These are phyloP conservation scores for Urocynchramus pylzowi DNA, from an alignment of 2,113 vertebrate genomes.

Conservation along the genomic window DNA sequence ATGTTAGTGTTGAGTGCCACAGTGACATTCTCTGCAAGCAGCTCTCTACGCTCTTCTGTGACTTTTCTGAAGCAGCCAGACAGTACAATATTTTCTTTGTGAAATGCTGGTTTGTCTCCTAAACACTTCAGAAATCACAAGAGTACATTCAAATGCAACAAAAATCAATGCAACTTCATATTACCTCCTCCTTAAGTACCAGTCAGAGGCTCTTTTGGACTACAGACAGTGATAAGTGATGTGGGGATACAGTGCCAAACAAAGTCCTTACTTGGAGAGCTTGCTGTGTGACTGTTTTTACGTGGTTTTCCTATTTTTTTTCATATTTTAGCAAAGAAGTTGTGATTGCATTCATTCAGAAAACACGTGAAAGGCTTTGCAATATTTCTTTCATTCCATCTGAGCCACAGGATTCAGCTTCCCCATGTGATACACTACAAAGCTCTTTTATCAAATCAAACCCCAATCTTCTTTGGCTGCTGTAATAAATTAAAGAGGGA, in stretches of 20 bases:
- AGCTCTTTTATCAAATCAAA: background rate
- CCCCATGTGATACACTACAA: background rate
- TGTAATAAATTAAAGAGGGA: background rate
- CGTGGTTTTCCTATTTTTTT: background rate
- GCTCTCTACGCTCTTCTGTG: rapidly evolving
- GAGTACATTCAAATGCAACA: background rate
- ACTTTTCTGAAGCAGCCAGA: background rate
- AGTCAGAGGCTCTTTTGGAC: background rate
- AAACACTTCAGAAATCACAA: background rate
- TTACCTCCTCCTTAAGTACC: background rate
- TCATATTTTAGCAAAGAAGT: background rate
- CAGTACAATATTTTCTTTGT: background rate
- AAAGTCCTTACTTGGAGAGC: background rate
- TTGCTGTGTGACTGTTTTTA: background rate
- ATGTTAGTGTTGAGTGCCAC: background rate
- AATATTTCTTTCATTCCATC: background rate
- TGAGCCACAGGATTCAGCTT: background rate
- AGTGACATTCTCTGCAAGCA: background rate
- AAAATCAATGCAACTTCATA: background rate
- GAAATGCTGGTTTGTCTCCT: background rate
- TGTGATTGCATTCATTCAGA: background rate
- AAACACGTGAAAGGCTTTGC: background rate
- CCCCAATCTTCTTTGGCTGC: background rate
- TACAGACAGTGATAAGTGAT: background rate
- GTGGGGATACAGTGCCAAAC: background rate